phyloP scores from a whole-genome alignment of 2,888 invertebrate species.

The Eupeodes latifasciatus region DNA sequence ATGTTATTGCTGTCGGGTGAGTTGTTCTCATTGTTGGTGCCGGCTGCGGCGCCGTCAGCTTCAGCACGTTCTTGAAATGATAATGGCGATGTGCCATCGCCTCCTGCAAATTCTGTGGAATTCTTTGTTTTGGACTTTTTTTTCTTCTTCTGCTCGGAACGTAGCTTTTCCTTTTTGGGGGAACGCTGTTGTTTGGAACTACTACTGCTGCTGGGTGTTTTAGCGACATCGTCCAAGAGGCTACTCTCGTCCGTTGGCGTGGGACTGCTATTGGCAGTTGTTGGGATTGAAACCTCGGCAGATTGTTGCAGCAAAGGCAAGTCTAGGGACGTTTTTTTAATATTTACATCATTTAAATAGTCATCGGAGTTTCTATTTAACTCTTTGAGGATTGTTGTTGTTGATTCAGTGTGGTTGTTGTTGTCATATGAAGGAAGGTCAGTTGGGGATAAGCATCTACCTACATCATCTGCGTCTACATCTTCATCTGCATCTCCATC shows the following conservation, averaged over 20 bases:
- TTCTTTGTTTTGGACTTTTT: slow-evolving; percentile 79
- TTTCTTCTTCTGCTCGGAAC: slow-evolving; percentile 73
- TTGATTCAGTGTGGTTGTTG: slow-evolving; percentile 4
- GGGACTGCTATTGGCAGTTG: slow-evolving; percentile 82
- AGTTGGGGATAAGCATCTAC: slow-evolving; percentile 70
- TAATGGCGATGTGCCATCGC: slow-evolving; percentile 10
- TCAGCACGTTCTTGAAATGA: slow-evolving; percentile 78
- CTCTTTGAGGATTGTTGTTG: slow-evolving; percentile 41
- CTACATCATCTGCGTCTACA: background rate
- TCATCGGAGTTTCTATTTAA: slow-evolving; percentile 68
- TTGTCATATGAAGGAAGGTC: slow-evolving; percentile 64
- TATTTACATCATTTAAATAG: slow-evolving; percentile 73
- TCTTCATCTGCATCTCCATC: slow-evolving; percentile 43
- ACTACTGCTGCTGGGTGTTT: slow-evolving; percentile 65
- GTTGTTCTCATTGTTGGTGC: slow-evolving; percentile 81
- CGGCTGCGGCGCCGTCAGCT: slow-evolving; percentile 83
- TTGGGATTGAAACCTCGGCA: slow-evolving; percentile 73
- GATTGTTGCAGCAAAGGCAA: slow-evolving; percentile 81
- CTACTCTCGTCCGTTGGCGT: slow-evolving; percentile 83
- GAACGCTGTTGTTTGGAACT: slow-evolving; percentile 73
- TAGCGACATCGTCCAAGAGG: slow-evolving; percentile 80
- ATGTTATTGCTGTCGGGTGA: slow-evolving; percentile 84
- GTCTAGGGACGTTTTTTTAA: slow-evolving; percentile 79
- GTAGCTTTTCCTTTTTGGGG: slow-evolving; percentile 68
- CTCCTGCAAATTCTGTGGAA: slow-evolving; percentile 73